Percentiles rank a stretch among this genome's conserved stretches.
phyloP scores from a whole-genome alignment of 2,888 invertebrate genomes.

The Eugnorisma glareosa region DNA sequence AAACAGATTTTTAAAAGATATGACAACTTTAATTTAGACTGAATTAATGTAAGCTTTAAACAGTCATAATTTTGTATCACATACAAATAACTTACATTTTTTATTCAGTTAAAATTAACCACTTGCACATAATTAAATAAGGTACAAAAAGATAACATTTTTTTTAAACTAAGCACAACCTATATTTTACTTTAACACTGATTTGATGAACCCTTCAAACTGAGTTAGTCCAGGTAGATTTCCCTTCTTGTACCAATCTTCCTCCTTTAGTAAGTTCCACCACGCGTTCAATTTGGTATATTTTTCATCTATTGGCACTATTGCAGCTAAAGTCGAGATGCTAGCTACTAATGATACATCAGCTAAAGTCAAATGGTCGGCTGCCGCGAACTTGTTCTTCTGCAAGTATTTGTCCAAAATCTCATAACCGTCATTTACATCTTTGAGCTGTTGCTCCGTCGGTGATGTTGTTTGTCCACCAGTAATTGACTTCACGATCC shows the following conservation, averaged over 20 bases:
- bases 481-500: not conserved
- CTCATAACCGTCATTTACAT: constrained; percentile 70
- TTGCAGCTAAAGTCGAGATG: constrained; percentile 66
- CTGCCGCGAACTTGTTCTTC: constrained; percentile 67
- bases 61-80: not conserved
- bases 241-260: constrained; percentile 72
- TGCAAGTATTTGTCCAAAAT: constrained; percentile 74
- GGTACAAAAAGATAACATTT: not conserved
- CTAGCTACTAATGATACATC: constrained; percentile 73
- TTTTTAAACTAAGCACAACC: not conserved
- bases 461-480: constrained; percentile 28
- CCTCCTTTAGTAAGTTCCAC: constrained; percentile 65
- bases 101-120: not conserved
- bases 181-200: constrained; percentile 45
- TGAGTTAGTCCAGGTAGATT: constrained; percentile 70
- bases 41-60: not conserved
- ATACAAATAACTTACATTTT: not conserved
- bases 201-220: constrained; percentile 48
- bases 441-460: constrained; percentile 55
- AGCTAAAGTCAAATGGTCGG: constrained; percentile 73
- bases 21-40: not conserved
- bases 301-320: constrained; percentile 70
- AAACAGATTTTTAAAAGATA: not conserved
- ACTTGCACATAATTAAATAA: not conserved
- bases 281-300: constrained; percentile 70